Evolutionary conservation across 2,113 vertebrate species (phyloP), one percentile per base, ranked within the genome.

Genomic region (Heptranchias perlo): DNA sequence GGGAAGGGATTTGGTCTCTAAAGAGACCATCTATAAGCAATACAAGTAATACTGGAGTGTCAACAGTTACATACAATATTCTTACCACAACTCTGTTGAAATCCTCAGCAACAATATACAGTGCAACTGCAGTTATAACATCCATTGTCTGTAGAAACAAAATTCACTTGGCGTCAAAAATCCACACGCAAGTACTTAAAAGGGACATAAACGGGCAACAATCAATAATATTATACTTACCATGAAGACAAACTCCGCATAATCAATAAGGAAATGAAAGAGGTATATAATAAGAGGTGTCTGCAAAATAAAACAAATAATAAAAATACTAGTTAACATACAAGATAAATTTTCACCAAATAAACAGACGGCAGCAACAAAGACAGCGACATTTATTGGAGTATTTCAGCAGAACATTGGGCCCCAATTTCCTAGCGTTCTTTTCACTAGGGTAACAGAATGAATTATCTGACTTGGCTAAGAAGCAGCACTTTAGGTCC

Each of bases 61-160:
- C 49, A 54, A 35, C 14, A 89, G 44, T 49, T 65, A 65, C 35
- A 14, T 52, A 95, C 64, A 69, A 95, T 95, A 16, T 96, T 96
- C 98, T 99, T 97, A 99, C 99, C 98, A 98, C 98, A 98, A 98
- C 98, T 97, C 99, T 99, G 97, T 99, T 99, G 98, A 99, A 99
- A 96, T 98, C 98, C 96, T 98, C 98, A 84, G 99, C 97, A n/a
- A 98, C 98, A 97, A 99, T 97, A 97, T 99, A 99, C 0, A 99
- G 98, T 92, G 99, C 98, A 96, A 99, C 96, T 35, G 99, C 99
- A 95, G 99, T 99, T 96, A 99, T 98, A 76, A 97, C 97, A 96
- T 99, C 99, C 47, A 98, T 98, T 96, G 99, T 96, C 99, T 99
- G 96, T 93, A 52, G 86, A 97, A 96, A 96, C 39, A 96, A 84